Evolutionary conservation across 2,797 vertebrate genomes (phyloP).

Genomic region (Propithecus deckenii): DNA sequence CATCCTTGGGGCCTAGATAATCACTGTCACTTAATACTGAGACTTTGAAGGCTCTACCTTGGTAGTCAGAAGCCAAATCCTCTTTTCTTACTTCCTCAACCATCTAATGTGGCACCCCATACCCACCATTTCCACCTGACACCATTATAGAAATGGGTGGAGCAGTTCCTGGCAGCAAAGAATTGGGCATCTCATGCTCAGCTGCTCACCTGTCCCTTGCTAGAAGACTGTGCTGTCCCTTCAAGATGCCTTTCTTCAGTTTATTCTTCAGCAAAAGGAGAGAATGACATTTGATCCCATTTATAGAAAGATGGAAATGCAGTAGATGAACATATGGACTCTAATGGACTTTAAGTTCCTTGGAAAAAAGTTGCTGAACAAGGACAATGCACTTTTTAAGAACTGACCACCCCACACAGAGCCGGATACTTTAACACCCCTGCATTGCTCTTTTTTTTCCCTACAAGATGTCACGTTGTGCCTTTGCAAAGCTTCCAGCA

Average conservation of each 20-base stretch:
- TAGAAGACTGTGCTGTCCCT: neutral
- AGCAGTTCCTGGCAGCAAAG: neutral
- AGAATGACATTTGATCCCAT: neutral
- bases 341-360: neutral
- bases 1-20: neutral
- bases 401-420: neutral
- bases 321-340: neutral
- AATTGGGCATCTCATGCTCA: neutral
- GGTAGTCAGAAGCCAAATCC: neutral
- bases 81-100: neutral
- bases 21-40: neutral
- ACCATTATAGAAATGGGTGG: neutral
- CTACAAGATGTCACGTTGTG: slow-evolving; percentile 22
- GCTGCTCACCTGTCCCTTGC: neutral
- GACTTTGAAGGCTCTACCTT: neutral
- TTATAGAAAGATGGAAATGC: neutral
- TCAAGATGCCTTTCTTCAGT: neutral
- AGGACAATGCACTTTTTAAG: neutral
- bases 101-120: neutral
- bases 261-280: neutral
- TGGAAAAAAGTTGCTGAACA: neutral
- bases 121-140: neutral
- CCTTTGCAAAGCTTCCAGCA: neutral
- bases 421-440: neutral
- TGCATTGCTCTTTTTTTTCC: neutral